These are phyloP conservation scores for Cheirogaleus medius DNA, from an alignment of 2,113 vertebrate genomes.

Conservation along the genomic window DNA sequence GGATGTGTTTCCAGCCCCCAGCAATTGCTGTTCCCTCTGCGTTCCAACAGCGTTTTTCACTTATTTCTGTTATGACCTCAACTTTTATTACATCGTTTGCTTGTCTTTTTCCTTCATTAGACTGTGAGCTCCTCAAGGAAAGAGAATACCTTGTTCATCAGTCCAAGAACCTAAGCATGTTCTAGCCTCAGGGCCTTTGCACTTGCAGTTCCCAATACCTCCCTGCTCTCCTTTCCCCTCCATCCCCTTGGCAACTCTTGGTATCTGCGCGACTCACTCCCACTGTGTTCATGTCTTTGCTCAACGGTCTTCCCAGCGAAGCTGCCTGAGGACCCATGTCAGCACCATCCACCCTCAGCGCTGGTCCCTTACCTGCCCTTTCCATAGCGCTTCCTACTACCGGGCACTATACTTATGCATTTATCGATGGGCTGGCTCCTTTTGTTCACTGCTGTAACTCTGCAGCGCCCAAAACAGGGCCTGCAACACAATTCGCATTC, in stretches of 20 bases:
- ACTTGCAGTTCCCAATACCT: not conserved
- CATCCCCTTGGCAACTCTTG: too few relatives aligned
- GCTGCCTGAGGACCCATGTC: not conserved
- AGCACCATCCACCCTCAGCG: not conserved
- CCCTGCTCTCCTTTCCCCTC: not conserved
- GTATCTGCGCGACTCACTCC: not conserved
- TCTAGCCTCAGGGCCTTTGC: not conserved
- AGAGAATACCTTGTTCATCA: not conserved
- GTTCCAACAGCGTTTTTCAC: fast-evolving
- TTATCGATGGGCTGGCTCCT: not conserved
- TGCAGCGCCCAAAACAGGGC: not conserved
- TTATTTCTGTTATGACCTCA: not conserved
- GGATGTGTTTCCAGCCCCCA: not conserved
- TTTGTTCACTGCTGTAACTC: not conserved
- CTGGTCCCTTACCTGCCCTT: not conserved
- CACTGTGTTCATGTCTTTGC: not conserved
- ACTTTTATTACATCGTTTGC: fast-evolving
- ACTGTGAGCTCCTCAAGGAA: not conserved
- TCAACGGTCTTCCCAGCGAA: not conserved
- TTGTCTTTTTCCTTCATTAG: not conserved
- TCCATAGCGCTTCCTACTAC: fast-evolving
- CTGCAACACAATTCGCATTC: not conserved
- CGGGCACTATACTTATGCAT: fast-evolving
- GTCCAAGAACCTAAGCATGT: not conserved
- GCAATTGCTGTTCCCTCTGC: not conserved